Conservation (phyloP, 2,797 vertebrate genomes). For the Acanthurus leucopareius region DNA sequence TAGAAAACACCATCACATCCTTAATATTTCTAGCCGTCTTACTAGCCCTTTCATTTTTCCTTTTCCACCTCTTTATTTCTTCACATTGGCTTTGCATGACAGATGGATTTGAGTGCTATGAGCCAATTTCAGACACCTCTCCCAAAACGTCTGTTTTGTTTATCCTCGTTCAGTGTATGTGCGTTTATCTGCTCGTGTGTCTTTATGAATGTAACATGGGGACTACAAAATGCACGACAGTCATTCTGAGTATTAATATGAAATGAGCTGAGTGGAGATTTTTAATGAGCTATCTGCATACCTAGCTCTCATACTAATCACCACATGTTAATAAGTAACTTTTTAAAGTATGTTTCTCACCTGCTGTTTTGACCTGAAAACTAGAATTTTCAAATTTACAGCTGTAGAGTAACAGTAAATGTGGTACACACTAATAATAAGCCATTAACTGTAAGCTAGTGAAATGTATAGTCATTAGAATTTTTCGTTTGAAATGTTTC, state of each 20-base stretch:
- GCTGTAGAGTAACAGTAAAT: not conserved
- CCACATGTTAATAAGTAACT: constrained; percentile 23
- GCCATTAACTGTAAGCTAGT: constrained; percentile 11
- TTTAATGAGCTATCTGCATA: constrained; percentile 38
- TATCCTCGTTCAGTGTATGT: constrained; percentile 15
- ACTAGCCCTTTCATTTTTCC: constrained; percentile 7
- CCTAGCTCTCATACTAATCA: constrained; percentile 15
- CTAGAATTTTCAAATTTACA: constrained; percentile 3
- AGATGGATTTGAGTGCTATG: constrained; percentile 26
- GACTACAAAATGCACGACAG: constrained; percentile 42
- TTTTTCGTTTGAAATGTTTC: constrained; percentile 8
- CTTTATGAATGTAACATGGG: constrained; percentile 5
- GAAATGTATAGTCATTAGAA: constrained; percentile 15
- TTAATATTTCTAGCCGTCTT: not conserved
- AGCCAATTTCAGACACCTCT: constrained; percentile 29
- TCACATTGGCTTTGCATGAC: constrained; percentile 13
- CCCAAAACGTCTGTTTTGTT: constrained; percentile 21
- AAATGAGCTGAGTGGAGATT: constrained; percentile 17
- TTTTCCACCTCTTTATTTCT: constrained; percentile 8
- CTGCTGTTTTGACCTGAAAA: constrained; percentile 11
- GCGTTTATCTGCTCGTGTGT: constrained; percentile 5
- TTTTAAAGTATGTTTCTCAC: constrained; percentile 17
- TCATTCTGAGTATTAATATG: constrained; percentile 38
- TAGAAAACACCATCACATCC: constrained; percentile 19
- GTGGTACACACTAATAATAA: constrained; percentile 1